Percentiles rank a stretch among this genome's conserved stretches.
phyloP scores from a whole-genome alignment of 92 coral and sea anemone species.

The Bergia sp. region DNA sequence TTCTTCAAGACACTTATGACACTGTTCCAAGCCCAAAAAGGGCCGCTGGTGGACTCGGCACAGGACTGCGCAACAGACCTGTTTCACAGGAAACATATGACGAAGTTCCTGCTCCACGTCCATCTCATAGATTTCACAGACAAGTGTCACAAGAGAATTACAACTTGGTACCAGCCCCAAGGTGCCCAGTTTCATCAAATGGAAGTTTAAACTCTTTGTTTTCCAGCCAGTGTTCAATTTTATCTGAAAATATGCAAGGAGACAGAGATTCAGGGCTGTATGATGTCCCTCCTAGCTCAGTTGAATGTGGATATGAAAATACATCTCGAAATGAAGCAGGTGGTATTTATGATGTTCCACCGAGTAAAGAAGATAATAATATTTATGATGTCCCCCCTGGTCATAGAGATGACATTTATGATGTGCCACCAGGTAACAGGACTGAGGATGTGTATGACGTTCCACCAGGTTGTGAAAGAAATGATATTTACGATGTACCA shows the following conservation, averaged over 20 bases:
- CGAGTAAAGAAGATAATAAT: slow-evolving; percentile 42
- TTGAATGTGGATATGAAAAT: slow-evolving; percentile 18
- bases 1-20: slow-evolving; percentile 12
- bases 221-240: slow-evolving; percentile 52
- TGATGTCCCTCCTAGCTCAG: slow-evolving; percentile 65
- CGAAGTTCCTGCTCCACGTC: slow-evolving; percentile 50
- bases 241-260: slow-evolving; percentile 28
- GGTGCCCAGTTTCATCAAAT: slow-evolving; percentile 36
- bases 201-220: slow-evolving; percentile 41
- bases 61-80: slow-evolving; percentile 4
- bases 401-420: slow-evolving; percentile 37
- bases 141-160: slow-evolving; percentile 62
- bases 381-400: slow-evolving; percentile 65
- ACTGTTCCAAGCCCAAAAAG: slow-evolving; percentile 31
- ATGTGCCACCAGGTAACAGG: slow-evolving; percentile 44
- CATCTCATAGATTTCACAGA: slow-evolving; percentile 36
- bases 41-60: not conserved
- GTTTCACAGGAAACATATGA: slow-evolving; percentile 65
- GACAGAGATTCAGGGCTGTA: slow-evolving; percentile 74
- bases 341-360: slow-evolving; percentile 45
- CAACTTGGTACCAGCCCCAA: slow-evolving; percentile 69
- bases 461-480: slow-evolving; percentile 36
- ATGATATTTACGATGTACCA: slow-evolving; percentile 38
- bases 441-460: slow-evolving; percentile 54
- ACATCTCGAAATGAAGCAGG: not conserved